Evolutionary conservation across 2,113 vertebrate species (phyloP).

Genomic region (Corythaeola cristata): DNA sequence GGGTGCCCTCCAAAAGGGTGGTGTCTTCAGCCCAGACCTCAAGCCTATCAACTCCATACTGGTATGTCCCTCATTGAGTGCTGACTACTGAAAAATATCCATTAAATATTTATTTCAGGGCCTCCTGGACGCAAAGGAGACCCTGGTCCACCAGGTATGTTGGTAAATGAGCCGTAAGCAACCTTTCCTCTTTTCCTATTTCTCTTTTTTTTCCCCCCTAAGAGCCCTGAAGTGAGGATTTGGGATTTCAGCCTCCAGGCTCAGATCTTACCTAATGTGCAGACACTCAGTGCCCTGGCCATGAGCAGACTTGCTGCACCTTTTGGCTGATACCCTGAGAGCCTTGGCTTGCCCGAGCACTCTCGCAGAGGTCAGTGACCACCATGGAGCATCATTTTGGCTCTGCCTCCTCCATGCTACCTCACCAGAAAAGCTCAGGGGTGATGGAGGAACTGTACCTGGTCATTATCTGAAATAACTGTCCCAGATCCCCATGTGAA

Average conservation of each 20-base stretch:
- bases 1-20: not conserved
- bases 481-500: not conserved
- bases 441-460: not conserved
- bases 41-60: not conserved
- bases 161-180: not conserved
- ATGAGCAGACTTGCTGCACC: not conserved
- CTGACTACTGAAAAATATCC: not conserved
- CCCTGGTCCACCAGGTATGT: conserved; percentile 70
- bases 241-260: not conserved
- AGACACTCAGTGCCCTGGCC: not conserved
- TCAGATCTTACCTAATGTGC: not conserved
- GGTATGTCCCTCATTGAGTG: not conserved
- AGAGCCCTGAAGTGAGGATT: not conserved
- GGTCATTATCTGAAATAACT: not conserved
- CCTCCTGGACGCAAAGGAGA: conserved; percentile 45
- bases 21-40: not conserved
- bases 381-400: not conserved
- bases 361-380: not conserved
- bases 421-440: not conserved
- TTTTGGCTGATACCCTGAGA: not conserved
- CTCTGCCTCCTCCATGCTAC: not conserved
- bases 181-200: not conserved
- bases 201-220: not conserved
- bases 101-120: conserved; percentile 63
- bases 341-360: accelerated